Conservation (phyloP, 2,888 invertebrate species). For the Ellobium chinense region DNA sequence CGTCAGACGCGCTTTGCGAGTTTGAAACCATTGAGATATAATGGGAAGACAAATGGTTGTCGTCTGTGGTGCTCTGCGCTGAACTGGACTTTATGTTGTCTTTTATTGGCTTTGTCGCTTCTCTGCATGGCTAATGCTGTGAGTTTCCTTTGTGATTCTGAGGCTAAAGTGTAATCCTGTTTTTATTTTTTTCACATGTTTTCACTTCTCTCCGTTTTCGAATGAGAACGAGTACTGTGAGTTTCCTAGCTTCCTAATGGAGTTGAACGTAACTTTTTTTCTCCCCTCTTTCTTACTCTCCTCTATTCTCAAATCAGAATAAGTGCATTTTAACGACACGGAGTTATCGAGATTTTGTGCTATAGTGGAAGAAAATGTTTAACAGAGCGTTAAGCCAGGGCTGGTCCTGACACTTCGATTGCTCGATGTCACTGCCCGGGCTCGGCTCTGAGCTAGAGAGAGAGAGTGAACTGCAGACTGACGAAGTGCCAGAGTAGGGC, state of each 20-base stretch:
- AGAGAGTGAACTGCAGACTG: background rate
- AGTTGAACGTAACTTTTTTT: too few relatives aligned
- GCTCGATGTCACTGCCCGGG: background rate
- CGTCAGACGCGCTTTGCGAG: background rate
- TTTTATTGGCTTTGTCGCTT: background rate
- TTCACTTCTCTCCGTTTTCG: too few relatives aligned
- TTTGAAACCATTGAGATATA: slow-evolving; percentile 9
- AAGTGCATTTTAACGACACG: too few relatives aligned
- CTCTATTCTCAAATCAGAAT: too few relatives aligned
- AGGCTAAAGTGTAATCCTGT: too few relatives aligned
- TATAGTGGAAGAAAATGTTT: background rate
- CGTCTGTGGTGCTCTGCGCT: background rate
- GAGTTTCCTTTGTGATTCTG: too few relatives aligned
- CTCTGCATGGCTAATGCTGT: too few relatives aligned
- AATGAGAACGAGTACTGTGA: too few relatives aligned
- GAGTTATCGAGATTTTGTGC: too few relatives aligned
- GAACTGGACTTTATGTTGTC: background rate
- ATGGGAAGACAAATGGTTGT: slow-evolving; percentile 11
- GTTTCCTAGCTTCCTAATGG: too few relatives aligned
- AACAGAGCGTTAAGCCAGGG: background rate
- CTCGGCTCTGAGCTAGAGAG: background rate
- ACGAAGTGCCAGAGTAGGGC: background rate
- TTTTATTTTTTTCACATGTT: too few relatives aligned
- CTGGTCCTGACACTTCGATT: background rate
- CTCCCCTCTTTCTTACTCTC: too few relatives aligned